Base-by-base conservation (phyloP, 2,888 invertebrate genomes). In the Andrena praecox region DNA sequence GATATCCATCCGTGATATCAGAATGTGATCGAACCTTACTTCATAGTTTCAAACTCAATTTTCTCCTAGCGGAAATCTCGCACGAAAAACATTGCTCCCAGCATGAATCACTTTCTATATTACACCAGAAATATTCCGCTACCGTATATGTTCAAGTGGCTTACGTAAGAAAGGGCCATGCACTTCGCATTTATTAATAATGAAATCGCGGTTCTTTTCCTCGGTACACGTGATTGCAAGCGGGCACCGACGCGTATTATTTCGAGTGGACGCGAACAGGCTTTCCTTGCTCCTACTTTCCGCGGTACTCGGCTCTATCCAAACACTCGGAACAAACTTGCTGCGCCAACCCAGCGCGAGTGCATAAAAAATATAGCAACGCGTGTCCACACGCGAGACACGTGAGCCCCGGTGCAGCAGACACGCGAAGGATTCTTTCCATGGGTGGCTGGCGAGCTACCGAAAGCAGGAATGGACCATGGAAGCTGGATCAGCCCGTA, bases 281-380 rank as follows among this genome's bases (percentile, higher is more conserved):
- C 62, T 77, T 85, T 77, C 81, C 72, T 83, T 85, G 71, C 71
- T 83, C 72, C 73, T 80, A 82, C 84, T 85, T 85, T 82, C 76
- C 67, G 69, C 79, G 69, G 72, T 72, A 75, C 79, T 86, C 79
- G 69, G 75, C 81, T 86, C 84, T 85, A 82, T 87, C 67, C 84
- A 85, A 89, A 88, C 85, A 86, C 82, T 85, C 70, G 59, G 79
- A 85, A 87, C 84, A 87, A 87, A 85, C 88, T 86, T 75, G 73
- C 48, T 27, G 66, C 63, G 20, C 52, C n/a, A 56, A 24, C 20
- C 10, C 56, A 12, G 24, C 56, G 24, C 24, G 27, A 56, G 24
- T 27, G 56, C 56, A 56, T 10, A 59, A 54, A 75, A 73, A 77
- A 67, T 74, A 35, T 50, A 52, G 63, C 50, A 35, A 10, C 31